These are phyloP conservation scores for Mimumesa dahlbomi DNA, from an alignment of 2,888 invertebrate genomes.

Conservation along the genomic window DNA sequence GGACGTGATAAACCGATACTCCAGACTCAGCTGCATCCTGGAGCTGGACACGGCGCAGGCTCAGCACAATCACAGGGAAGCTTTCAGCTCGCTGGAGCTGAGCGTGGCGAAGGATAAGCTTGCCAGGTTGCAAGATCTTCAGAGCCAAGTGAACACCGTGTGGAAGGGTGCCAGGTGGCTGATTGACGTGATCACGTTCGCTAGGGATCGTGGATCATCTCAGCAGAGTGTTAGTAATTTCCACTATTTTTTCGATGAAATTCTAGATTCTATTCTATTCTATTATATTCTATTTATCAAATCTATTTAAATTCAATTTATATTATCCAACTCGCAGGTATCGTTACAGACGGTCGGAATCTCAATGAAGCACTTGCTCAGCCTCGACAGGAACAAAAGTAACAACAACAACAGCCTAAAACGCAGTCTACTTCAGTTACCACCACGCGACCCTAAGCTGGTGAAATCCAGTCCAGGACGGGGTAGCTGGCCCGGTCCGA, in stretches of 20 bases:
- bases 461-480: constrained; percentile 89
- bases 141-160: constrained; percentile 90
- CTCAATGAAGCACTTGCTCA: constrained; percentile 78
- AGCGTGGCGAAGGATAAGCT: constrained; percentile 93
- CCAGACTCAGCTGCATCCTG: constrained; percentile 94
- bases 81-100: constrained; percentile 94
- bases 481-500: constrained; percentile 93
- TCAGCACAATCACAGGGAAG: constrained; percentile 96
- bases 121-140: constrained; percentile 90
- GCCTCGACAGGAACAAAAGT: constrained; percentile 75
- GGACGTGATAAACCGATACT: constrained; percentile 94
- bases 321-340: no score
- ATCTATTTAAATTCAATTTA: no score
- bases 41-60: constrained; percentile 96
- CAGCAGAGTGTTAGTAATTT: constrained; percentile 68
- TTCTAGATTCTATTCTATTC: no score
- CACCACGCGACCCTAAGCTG: constrained; percentile 87
- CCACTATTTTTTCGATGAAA: not conserved
- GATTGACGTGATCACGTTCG: constrained; percentile 96
- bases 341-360: constrained; percentile 71
- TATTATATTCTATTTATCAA: no score
- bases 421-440: constrained; percentile 85
- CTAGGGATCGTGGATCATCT: constrained; percentile 87
- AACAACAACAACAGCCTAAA: constrained; percentile 79
- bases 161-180: constrained; percentile 98